A percentile compares a stretch with the other conserved stretches of the same genome.
phyloP scores from a whole-genome alignment of 2,113 vertebrate species.

The Archilochus colubris region DNA sequence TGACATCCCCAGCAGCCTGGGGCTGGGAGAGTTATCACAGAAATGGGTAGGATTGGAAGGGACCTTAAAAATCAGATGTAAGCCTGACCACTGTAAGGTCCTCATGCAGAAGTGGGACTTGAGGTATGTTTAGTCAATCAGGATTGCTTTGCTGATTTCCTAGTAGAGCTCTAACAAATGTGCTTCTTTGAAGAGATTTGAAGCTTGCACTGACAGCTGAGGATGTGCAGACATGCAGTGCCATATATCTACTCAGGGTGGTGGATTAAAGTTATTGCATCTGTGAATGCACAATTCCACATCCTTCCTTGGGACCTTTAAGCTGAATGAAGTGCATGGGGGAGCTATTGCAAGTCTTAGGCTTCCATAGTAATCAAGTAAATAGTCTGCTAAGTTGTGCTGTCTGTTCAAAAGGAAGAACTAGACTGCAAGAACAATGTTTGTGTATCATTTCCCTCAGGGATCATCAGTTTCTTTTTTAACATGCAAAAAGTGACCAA shows the following conservation, averaged over 20 bases:
- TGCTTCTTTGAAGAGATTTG: neutral
- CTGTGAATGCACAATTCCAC: neutral
- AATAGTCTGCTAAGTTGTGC: neutral
- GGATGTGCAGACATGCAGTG: neutral
- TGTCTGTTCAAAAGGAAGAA: neutral
- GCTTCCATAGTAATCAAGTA: neutral
- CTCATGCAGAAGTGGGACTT: neutral
- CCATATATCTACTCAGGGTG: fast-evolving
- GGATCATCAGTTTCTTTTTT: neutral
- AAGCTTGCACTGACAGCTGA: neutral
- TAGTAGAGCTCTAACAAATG: neutral
- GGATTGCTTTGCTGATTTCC: neutral
- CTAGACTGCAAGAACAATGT: neutral
- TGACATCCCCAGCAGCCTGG: neutral
- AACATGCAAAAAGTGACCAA: neutral
- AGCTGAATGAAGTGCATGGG: neutral
- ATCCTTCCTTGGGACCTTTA: neutral
- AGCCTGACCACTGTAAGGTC: neutral
- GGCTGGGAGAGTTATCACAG: neutral
- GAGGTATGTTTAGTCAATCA: neutral
- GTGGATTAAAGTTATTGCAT: neutral
- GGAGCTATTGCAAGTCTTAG: neutral
- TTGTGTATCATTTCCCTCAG: neutral
- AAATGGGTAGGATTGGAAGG: no score
- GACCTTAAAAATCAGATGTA: neutral